These are phyloP conservation scores for Linnaemya tessellans DNA, from an alignment of 2,888 invertebrate species.

Conservation along the genomic window DNA sequence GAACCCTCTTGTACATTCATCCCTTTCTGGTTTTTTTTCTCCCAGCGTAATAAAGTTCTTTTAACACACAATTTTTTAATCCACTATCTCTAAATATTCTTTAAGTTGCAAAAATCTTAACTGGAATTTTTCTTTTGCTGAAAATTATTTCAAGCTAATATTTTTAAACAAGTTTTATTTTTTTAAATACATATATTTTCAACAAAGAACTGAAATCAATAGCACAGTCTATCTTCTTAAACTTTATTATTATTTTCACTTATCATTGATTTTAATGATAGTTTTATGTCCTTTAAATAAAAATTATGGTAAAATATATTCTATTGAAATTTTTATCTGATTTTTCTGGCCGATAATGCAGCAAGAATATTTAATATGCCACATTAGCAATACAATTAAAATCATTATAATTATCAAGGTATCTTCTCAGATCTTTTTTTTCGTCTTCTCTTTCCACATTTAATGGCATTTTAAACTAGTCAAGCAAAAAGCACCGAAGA, in stretches of 20 bases:
- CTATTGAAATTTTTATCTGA: constrained; percentile 15
- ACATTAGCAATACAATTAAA: constrained; percentile 72
- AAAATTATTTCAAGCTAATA: background rate
- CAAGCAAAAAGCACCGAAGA: background rate
- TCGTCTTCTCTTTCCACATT: constrained; percentile 17
- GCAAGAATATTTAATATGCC: constrained; percentile 66
- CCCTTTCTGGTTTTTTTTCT: too few relatives aligned
- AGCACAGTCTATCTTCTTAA: background rate
- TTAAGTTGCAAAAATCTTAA: too few relatives aligned
- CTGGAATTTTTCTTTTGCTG: background rate
- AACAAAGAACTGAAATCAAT: background rate
- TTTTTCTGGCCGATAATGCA: constrained; percentile 27
- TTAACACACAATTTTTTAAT: too few relatives aligned
- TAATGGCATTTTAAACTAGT: constrained; percentile 51
- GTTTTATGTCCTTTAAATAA: constrained; percentile 41
- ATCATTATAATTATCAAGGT: constrained; percentile 66
- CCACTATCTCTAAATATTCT: too few relatives aligned
- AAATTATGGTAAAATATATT: constrained; percentile 2
- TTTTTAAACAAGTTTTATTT: background rate
- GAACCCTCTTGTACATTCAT: too few relatives aligned
- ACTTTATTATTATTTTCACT: background rate
- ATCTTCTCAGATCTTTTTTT: constrained; percentile 14
- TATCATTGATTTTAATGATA: constrained; percentile 31
- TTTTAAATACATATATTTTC: background rate
- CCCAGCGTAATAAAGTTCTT: too few relatives aligned